These are phyloP conservation scores for Pyralis farinalis DNA, from an alignment of 2,888 invertebrate species.

Conservation along the genomic window DNA sequence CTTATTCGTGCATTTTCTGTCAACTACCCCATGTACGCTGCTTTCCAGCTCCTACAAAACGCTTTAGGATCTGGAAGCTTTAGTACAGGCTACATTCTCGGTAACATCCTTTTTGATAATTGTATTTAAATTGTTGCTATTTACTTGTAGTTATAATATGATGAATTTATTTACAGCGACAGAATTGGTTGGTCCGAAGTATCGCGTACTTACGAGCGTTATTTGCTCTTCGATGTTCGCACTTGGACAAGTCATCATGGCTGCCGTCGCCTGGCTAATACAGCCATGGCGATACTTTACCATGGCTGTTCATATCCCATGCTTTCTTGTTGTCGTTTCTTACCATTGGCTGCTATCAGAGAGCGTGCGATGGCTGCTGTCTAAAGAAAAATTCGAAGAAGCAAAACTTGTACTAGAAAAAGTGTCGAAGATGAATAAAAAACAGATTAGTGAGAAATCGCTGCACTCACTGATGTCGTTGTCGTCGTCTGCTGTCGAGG, in stretches of 20 bases:
- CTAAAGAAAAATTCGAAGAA: constrained; percentile 82
- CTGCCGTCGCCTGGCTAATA: constrained; percentile 81
- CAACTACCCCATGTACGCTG: constrained; percentile 48
- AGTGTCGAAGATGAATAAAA: constrained; percentile 83
- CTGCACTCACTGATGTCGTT: constrained; percentile 42
- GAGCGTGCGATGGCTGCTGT: constrained; percentile 86
- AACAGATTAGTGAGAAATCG: constrained; percentile 75
- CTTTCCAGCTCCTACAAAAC: constrained; percentile 76
- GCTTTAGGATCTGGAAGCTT: constrained; percentile 75
- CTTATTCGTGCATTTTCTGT: constrained; percentile 71
- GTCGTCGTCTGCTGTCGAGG: constrained; percentile 35
- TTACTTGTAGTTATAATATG: not conserved
- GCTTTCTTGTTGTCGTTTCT: constrained; percentile 65
- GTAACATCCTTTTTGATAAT: constrained; percentile 27
- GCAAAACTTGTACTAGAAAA: constrained; percentile 81
- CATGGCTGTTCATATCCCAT: constrained; percentile 82
- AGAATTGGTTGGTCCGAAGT: constrained; percentile 84
- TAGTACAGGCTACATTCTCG: constrained; percentile 70
- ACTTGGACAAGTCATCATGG: constrained; percentile 82
- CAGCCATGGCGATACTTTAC: constrained; percentile 83
- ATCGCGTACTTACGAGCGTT: constrained; percentile 83
- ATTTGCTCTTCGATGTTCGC: constrained; percentile 83
- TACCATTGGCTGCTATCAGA: constrained; percentile 84
- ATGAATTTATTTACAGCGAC: constrained; percentile 61
- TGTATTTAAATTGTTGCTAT: constrained; percentile 5